Base-by-base conservation (phyloP, 64 coral and sea anemone species). In the Montipora foliosa region DNA sequence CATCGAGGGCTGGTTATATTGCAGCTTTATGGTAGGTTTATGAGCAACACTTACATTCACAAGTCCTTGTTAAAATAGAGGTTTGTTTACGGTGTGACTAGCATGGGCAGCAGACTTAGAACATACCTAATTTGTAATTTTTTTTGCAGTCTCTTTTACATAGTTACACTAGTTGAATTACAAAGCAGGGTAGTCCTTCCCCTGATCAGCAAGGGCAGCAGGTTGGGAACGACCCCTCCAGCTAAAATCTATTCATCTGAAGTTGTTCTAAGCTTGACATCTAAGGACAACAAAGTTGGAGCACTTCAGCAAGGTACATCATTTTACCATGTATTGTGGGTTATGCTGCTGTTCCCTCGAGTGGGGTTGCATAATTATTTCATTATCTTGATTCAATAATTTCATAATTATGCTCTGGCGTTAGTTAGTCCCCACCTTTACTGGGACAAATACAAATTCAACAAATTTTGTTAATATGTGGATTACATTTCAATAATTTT, bases 391-490 rank as follows among this genome's bases (percentile, higher is more conserved):
- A 64, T 64, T 64, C 61, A 0, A 64, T 19, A 64, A 64, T 64
- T 64, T 64, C 61, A 64, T 12, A 64, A 16, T 64, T 64, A 64
- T 64, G 61, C 61, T 64, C 61, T 64, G 61, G 61, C 61, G 61
- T 64, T 64, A 64, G 61, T 64, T 64, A 64, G 61, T 64, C 61
- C 61, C 61, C 61, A 64, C 61, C 61, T 64, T 64, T 64, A 64
- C 61, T 64, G 61, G 61, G 15, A 64, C 61, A 15, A 64, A 64
- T 64, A 64, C 61, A 64, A 64, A 64, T 64, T 64, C 61, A 64
- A 64, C 61, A 64, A 64, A 64, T 64, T 64, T 64, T 64, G 61
- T 64, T 64, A 64, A 64, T 64, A 64, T 64, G 61, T 64, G 61
- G 11, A 64, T 64, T 16, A 19, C 14, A 64, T 64, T 64, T 64